Base-by-base conservation (phyloP, 2,888 invertebrate species). In the Cataglyphis livida region DNA sequence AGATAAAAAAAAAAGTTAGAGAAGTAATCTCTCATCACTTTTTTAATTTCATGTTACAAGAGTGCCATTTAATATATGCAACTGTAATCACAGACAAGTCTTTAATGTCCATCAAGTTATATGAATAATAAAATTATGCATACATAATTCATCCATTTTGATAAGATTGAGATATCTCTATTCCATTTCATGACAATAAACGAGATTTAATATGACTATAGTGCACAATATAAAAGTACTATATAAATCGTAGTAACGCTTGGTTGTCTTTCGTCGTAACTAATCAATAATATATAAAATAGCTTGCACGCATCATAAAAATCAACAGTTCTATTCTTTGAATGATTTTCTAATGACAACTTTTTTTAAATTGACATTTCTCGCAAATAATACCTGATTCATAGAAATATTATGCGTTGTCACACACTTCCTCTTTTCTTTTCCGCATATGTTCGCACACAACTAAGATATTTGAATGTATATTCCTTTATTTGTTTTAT, bases 1-100 rank as follows among this genome's bases (percentile, higher is more conserved):
- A 79, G 18, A 32, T 61, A 59, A 73, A 59, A n/a, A 44, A 44
- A 21, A 32, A 79, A 44, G 61, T 79, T 57, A 57, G 41, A 66
- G 28, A 3, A n/a, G 1, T 51, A 51, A 41, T 76, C 54, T 76
- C 25, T 62, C 35, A 6, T 38, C 18, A n/a, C 28, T 21, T 54
- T 54, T n/a, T 41, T 41, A 35, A 38, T 66, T 51, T 15, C 12
- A 35, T 54, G 25, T 35, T 54, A 12, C 25, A 51, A 75, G 48
- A 75, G 51, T 65, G 51, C 6, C 51, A 28, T 75, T 7, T 51
- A 25, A 61, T 7, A 25, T 38, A 25, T 28, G 38, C 10, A 15
- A 54, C 1, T 15, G n/a, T n/a, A 38, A 66, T 66, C 75, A 38
- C 48, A 48, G 44, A 62, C n/a, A 28, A 21, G 18, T 18, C 5